Evolutionary conservation across 1,140 invertebrate genomes (phyloP), one percentile per base, ranked within the genome.

Genomic region (Cherax quadricarinatus): DNA sequence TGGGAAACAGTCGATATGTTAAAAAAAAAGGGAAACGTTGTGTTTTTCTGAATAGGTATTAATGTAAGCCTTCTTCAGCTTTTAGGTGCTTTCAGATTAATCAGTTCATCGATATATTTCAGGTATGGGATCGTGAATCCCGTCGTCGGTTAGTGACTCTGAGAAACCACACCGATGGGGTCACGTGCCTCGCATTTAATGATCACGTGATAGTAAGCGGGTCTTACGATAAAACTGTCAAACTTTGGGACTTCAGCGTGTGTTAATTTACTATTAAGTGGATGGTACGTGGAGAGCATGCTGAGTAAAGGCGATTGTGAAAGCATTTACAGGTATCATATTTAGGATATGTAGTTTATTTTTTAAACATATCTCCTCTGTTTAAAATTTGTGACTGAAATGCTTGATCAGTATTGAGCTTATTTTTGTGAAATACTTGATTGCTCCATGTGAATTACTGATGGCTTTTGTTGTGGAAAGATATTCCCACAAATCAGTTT

Each of bases 211-310:
- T 96, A 86, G 96, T 96, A 57, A 96, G 96, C 60, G 96, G 96
- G 4, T 96, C 96, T 9, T 96, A 96, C 91, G 96, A 96, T 93
- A 95, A 96, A 92, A 96, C 95, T 53, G 96, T 96, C 21, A 96
- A 96, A 94, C 94, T 96, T 73, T 96, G 96, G 96, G 96, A 96
- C 93, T 96, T 96, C 93, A 95, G 95, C 93, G 95, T 95, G 62
- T 96, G 95, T 93, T 96, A 92, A 94, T 41, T 51, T 18, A 24
- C 12, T n/a, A 41, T 41, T 30, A n/a, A 79, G 9, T 30, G 21
- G 24, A 3, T 12, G 7, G 24, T 30, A 30, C 4, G 3, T 16
- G n/a, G 30, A 30, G n/a, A 75, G 21, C n/a, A 30, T 30, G 24
- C 24, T 30, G 16, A 75, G n/a, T 9, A 30, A 4, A 75, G 7